Evolutionary conservation across 2,113 vertebrate species (phyloP).

Genomic region (Conger conger): DNA sequence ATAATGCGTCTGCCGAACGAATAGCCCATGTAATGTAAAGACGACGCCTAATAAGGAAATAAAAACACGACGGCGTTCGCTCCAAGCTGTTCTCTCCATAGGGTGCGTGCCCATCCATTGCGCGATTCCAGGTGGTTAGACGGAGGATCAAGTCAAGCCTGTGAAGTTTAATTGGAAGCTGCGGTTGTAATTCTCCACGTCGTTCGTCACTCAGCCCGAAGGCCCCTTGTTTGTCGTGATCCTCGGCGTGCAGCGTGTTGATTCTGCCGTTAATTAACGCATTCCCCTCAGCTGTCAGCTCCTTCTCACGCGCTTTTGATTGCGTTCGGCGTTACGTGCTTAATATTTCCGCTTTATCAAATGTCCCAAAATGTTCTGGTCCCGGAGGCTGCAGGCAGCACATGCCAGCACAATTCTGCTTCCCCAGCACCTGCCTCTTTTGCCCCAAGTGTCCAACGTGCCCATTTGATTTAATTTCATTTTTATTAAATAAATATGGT

Average conservation of each 20-base stretch:
- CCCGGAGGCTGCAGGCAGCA: not conserved
- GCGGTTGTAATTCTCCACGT: not conserved
- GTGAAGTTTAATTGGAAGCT: conserved; percentile 18
- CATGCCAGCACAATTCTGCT: too few relatives aligned
- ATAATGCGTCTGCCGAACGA: not conserved
- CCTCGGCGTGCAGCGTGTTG: not conserved
- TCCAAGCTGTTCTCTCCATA: not conserved
- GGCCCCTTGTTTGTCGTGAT: conserved; percentile 10
- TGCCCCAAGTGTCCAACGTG: too few relatives aligned
- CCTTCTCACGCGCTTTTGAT: not conserved
- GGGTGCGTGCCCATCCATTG: not conserved
- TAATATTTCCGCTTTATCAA: not conserved
- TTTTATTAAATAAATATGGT: too few relatives aligned
- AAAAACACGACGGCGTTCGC: not conserved
- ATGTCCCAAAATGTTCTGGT: not conserved
- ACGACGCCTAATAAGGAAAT: not conserved
- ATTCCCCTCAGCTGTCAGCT: not conserved
- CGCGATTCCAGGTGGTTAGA: conserved; percentile 7
- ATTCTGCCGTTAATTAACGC: not conserved
- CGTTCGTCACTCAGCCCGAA: not conserved
- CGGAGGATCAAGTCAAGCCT: not conserved
- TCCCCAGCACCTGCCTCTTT: too few relatives aligned
- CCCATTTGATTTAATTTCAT: too few relatives aligned
- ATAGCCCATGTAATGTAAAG: not conserved
- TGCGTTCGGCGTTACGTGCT: not conserved